Conservation (phyloP, 2,888 invertebrate genomes). For the Carterocephalus palaemon region DNA sequence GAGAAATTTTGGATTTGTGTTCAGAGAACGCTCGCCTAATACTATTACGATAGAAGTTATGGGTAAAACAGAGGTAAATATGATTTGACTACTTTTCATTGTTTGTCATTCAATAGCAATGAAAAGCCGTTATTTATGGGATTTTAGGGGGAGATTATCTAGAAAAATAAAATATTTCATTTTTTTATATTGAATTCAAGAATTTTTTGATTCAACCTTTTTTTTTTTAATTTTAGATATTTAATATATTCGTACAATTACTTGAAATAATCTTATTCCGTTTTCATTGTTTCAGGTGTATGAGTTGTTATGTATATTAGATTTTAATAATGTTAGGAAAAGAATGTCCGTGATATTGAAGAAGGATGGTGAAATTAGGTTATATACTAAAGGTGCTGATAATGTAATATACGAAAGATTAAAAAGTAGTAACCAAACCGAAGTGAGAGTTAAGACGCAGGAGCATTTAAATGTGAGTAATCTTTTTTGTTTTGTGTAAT, state of each 20-base stretch:
- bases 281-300: slow-evolving; percentile 83
- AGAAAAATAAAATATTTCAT: too few relatives aligned
- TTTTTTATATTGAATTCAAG: too few relatives aligned
- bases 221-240: too few relatives aligned
- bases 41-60: slow-evolving; percentile 95
- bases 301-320: slow-evolving; percentile 97
- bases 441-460: slow-evolving; percentile 89
- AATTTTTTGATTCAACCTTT: too few relatives aligned
- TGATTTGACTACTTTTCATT: too few relatives aligned
- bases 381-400: slow-evolving; percentile 99
- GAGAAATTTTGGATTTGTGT: slow-evolving; percentile 98
- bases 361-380: slow-evolving; percentile 87
- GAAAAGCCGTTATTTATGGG: too few relatives aligned
- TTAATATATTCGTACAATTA: not conserved
- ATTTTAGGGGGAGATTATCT: too few relatives aligned
- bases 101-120: too few relatives aligned
- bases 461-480: slow-evolving; percentile 94
- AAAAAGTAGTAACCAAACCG: slow-evolving; percentile 83
- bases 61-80: slow-evolving; percentile 83
- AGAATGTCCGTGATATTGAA: slow-evolving; percentile 98
- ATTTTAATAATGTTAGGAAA: slow-evolving; percentile 99
- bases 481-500: not conserved
- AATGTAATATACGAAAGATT: slow-evolving; percentile 97
- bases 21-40: slow-evolving; percentile 94
- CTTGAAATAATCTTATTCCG: not conserved